Conservation (phyloP, 2,113 vertebrate species). For the Emydocephalus ijimae region DNA sequence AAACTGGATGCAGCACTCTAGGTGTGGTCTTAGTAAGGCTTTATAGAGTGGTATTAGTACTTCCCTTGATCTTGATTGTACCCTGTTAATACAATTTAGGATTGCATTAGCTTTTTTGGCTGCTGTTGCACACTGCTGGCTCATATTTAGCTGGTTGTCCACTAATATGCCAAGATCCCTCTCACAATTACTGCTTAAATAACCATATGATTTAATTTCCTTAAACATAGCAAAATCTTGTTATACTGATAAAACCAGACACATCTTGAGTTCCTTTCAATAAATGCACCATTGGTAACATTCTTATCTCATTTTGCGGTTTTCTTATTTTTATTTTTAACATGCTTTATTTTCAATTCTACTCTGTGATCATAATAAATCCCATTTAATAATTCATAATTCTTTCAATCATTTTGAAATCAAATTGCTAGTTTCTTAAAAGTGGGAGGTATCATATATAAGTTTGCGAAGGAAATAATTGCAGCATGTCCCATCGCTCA, state of each 20-base stretch:
- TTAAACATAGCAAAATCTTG: background rate
- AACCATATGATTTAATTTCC: background rate
- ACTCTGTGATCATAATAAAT: background rate
- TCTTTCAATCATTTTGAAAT: background rate
- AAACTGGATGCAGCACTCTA: no score
- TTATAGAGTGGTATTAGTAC: no score
- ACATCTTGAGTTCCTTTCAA: background rate
- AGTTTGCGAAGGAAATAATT: background rate
- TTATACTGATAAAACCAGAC: background rate
- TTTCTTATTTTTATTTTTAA: conserved; percentile 17
- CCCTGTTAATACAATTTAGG: no score
- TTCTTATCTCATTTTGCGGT: background rate
- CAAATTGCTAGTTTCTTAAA: background rate
- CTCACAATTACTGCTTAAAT: background rate
- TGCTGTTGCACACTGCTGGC: no score
- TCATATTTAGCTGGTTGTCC: no score
- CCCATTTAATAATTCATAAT: background rate
- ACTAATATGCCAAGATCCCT: no score
- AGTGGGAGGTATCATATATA: background rate
- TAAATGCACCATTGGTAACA: background rate
- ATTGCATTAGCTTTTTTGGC: no score
- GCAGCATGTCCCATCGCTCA: background rate
- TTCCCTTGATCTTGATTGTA: no score
- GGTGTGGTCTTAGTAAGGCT: no score
- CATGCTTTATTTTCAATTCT: background rate